Conservation (phyloP, 2,797 vertebrate genomes). For the Buphagus erythrorhynchus region DNA sequence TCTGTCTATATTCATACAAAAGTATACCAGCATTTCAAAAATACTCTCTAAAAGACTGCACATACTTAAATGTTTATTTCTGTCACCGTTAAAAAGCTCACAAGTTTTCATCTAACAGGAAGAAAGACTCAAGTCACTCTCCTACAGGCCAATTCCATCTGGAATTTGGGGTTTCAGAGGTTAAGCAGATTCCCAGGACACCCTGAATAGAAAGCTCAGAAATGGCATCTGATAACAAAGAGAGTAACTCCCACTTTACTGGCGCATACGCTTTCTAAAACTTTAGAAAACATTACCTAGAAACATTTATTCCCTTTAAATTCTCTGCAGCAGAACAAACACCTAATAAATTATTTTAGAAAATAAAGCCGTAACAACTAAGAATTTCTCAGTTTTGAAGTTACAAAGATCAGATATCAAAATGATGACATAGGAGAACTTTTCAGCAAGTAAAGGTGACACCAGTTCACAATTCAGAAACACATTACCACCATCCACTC, state of each 20-base stretch:
- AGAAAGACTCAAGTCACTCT: neutral
- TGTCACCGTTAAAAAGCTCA: neutral
- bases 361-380: neutral
- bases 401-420: neutral
- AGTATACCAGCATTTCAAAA: neutral
- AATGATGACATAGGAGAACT: neutral
- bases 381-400: neutral
- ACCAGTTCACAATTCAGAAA: neutral
- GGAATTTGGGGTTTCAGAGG: constrained; percentile 35
- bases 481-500: neutral
- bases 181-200: constrained; percentile 54
- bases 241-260: neutral
- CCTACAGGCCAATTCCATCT: neutral
- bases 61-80: constrained; percentile 4
- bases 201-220: constrained; percentile 23
- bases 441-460: neutral
- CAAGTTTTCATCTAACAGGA: neutral
- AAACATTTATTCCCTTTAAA: neutral
- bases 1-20: neutral
- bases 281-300: neutral
- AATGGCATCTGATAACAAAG: neutral
- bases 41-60: neutral
- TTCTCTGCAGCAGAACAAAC: neutral
- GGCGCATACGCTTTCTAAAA: neutral
- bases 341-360: neutral